These are phyloP conservation scores for Keiferia lycopersicella DNA, from an alignment of 2,888 invertebrate genomes.

Conservation along the genomic window DNA sequence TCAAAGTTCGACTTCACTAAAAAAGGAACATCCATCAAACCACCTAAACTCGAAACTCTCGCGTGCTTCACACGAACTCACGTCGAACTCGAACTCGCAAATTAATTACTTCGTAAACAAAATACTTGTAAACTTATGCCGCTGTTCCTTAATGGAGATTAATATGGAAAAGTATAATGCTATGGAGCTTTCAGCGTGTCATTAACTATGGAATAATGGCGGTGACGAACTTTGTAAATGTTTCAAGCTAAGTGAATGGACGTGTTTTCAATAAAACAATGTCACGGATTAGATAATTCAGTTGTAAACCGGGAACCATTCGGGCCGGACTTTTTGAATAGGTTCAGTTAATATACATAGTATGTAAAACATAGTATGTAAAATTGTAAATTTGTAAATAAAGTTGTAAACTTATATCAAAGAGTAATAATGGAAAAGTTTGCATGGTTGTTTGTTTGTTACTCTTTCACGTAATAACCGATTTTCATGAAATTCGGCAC, in stretches of 20 bases:
- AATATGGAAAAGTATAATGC: slow-evolving; percentile 19
- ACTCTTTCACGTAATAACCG: too few species aligned
- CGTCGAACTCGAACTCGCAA: slow-evolving; percentile 49
- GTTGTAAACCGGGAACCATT: too few species aligned
- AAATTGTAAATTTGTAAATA: too few species aligned
- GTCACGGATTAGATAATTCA: neutral
- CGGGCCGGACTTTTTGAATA: too few species aligned
- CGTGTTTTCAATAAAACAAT: slow-evolving; percentile 20
- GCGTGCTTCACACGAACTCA: slow-evolving; percentile 33
- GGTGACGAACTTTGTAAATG: neutral
- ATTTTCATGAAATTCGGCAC: too few species aligned
- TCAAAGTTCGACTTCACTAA: neutral
- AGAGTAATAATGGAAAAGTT: too few species aligned
- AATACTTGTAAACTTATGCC: slow-evolving; percentile 42
- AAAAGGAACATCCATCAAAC: neutral
- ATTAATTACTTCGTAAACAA: slow-evolving; percentile 64
- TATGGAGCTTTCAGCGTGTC: neutral
- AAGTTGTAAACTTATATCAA: too few species aligned
- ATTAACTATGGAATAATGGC: slow-evolving; percentile 9
- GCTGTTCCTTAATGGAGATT: slow-evolving; percentile 27
- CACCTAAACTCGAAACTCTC: slow-evolving; percentile 29
- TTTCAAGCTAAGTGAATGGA: neutral
- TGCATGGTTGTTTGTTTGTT: too few species aligned
- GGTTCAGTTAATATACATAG: too few species aligned
- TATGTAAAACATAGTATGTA: too few species aligned